phyloP scores from a whole-genome alignment of 2,797 vertebrate species.

The Yasuhikotakia modesta region DNA sequence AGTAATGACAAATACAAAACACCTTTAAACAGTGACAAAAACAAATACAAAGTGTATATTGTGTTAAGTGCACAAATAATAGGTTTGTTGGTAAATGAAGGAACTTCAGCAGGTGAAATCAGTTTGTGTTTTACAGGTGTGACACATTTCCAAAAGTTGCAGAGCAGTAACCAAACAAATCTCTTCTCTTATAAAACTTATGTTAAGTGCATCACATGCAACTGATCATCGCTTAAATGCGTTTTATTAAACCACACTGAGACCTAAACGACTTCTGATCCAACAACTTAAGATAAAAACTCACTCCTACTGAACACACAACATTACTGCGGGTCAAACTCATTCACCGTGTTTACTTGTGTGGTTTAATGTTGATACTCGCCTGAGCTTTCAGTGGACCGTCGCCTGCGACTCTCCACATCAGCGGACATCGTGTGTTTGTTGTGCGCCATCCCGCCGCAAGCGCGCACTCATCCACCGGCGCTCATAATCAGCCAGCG shows the following conservation, averaged over 20 bases:
- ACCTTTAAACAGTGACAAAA: too few species aligned
- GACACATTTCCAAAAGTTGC: neutral
- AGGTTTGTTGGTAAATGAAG: too few species aligned
- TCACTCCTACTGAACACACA: neutral
- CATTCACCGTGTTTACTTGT: neutral
- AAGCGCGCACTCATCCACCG: neutral
- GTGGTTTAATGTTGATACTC: slow-evolving; percentile 19
- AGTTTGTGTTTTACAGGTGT: slow-evolving; percentile 17
- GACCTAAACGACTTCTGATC: neutral
- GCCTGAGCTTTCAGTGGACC: slow-evolving; percentile 73
- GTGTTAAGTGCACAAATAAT: too few species aligned
- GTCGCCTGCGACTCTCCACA: slow-evolving; percentile 66
- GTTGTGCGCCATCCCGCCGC: slow-evolving; percentile 59
- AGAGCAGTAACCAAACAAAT: neutral
- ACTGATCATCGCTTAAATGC: neutral
- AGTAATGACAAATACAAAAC: too few species aligned
- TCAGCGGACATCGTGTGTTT: slow-evolving; percentile 59
- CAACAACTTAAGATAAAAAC: neutral
- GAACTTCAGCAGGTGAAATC: neutral
- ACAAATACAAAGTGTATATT: too few species aligned
- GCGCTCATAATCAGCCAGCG: slow-evolving; percentile 7
- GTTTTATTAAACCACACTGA: neutral
- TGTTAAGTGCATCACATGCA: neutral
- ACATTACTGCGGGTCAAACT: neutral
- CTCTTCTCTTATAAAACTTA: neutral